A percentile compares a stretch with the other conserved stretches of the same genome.
phyloP scores from a whole-genome alignment of 1,140 invertebrate species.

The Lepidurus apus region DNA sequence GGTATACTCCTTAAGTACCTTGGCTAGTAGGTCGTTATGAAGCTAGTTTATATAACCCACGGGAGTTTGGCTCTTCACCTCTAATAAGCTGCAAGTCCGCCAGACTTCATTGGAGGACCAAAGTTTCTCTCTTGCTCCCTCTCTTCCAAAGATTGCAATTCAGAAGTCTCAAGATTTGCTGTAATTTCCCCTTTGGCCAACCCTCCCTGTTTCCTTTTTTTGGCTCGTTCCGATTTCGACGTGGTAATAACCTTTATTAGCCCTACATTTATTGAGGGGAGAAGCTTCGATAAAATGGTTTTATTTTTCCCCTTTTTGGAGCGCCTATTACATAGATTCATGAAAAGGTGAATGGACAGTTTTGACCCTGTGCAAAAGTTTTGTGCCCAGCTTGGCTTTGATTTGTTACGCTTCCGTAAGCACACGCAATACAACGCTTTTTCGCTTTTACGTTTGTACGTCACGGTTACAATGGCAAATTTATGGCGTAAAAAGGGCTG shows the following conservation, averaged over 20 bases:
- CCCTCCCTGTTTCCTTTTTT: no score
- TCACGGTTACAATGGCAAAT: slow-evolving; percentile 18
- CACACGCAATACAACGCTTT: neutral
- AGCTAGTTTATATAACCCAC: neutral
- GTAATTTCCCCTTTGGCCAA: no score
- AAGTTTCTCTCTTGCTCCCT: neutral
- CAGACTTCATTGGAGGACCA: neutral
- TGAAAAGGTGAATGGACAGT: neutral
- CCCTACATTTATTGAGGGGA: neutral
- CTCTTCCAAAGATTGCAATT: neutral
- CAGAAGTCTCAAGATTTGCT: neutral
- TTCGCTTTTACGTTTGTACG: neutral
- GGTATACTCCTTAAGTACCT: neutral
- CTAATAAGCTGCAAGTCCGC: slow-evolving; percentile 8
- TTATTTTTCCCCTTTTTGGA: slow-evolving; percentile 4
- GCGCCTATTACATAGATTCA: neutral
- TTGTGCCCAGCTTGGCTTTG: neutral
- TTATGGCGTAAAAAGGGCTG: neutral
- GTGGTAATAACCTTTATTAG: no score
- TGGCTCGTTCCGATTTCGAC: no score
- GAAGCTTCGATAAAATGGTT: neutral
- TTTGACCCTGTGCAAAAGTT: neutral
- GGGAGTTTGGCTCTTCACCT: neutral
- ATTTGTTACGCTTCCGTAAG: neutral
- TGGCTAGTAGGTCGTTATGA: neutral